A percentile compares a stretch with the other conserved stretches of the same genome.
These are phyloP conservation scores for Rhynchonycteris naso DNA, from an alignment of 2,797 vertebrate genomes.

Conservation along the genomic window DNA sequence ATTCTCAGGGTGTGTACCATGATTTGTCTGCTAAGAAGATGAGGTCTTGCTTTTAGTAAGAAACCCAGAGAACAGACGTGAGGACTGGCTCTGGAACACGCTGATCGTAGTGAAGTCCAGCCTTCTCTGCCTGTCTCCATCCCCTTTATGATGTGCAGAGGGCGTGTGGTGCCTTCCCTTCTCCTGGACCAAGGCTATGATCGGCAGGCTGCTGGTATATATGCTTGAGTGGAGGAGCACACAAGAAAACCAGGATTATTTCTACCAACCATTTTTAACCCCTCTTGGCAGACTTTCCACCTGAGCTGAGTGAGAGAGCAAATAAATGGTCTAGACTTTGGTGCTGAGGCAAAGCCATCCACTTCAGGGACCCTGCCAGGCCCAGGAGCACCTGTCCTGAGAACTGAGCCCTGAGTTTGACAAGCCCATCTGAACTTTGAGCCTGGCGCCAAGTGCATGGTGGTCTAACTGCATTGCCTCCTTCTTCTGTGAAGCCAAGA, in stretches of 20 bases:
- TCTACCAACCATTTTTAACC: neutral
- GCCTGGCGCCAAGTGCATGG: neutral
- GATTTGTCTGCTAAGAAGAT: constrained; percentile 71
- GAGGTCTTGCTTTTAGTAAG: constrained; percentile 44
- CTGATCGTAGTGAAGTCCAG: neutral
- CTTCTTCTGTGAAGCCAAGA: neutral
- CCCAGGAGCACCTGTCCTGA: neutral
- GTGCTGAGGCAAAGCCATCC: neutral
- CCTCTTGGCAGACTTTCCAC: neutral
- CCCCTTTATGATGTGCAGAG: neutral
- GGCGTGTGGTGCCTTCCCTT: neutral
- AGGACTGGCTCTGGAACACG: neutral
- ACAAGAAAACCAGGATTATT: neutral
- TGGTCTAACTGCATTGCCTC: neutral
- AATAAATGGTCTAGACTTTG: neutral
- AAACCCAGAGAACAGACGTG: constrained; percentile 39
- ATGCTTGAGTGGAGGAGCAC: neutral
- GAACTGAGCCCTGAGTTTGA: constrained; percentile 43
- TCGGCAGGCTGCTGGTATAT: neutral
- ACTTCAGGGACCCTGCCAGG: constrained; percentile 15
- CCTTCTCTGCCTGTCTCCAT: neutral
- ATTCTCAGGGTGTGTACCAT: constrained; percentile 78
- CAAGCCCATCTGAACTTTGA: neutral
- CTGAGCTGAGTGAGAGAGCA: neutral
- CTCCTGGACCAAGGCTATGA: neutral